Conservation (phyloP, 1,140 invertebrate genomes). For the Chlorops oryzae region DNA sequence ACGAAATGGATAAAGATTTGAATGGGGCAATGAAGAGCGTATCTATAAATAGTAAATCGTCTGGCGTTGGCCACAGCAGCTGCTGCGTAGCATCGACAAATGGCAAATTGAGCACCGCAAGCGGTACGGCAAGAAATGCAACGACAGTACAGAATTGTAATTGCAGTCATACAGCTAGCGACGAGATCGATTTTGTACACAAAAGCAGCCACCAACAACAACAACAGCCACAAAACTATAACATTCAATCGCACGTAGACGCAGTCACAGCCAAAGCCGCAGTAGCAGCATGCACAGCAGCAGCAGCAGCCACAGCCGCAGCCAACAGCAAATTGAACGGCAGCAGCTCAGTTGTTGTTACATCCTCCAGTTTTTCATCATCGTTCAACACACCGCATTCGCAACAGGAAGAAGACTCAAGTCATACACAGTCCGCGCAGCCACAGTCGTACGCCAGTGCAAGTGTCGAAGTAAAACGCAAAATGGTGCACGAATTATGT, state of each 20-base stretch:
- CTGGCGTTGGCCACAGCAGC: slow-evolving; percentile 11
- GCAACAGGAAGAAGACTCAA: slow-evolving; percentile 8
- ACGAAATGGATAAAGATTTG: slow-evolving; percentile 40
- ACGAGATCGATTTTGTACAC: too few relatives aligned
- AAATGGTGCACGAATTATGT: slow-evolving; percentile 78
- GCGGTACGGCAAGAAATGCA: slow-evolving; percentile 2
- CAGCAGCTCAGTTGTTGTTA: slow-evolving; percentile 6
- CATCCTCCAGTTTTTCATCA: slow-evolving; percentile 8
- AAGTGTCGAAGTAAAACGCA: slow-evolving; percentile 37
- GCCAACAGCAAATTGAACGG: neutral
- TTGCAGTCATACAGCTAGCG: too few relatives aligned
- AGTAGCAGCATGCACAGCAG: slow-evolving; percentile 4
- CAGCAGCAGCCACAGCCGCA: neutral
- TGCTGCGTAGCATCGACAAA: slow-evolving; percentile 17
- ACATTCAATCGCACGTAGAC: too few relatives aligned
- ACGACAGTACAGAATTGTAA: too few relatives aligned
- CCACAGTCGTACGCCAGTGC: slow-evolving; percentile 25
- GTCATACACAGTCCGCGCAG: slow-evolving; percentile 8
- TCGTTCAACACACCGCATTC: neutral
- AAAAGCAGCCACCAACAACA: slow-evolving; percentile 20
- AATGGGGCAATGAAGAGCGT: slow-evolving; percentile 44
- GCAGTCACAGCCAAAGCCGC: slow-evolving; percentile 1
- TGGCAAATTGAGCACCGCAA: slow-evolving; percentile 24
- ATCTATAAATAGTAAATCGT: slow-evolving; percentile 35
- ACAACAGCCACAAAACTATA: slow-evolving; percentile 18